Base-by-base conservation (phyloP, 1,140 invertebrate species). In the Aphidius ervi region DNA sequence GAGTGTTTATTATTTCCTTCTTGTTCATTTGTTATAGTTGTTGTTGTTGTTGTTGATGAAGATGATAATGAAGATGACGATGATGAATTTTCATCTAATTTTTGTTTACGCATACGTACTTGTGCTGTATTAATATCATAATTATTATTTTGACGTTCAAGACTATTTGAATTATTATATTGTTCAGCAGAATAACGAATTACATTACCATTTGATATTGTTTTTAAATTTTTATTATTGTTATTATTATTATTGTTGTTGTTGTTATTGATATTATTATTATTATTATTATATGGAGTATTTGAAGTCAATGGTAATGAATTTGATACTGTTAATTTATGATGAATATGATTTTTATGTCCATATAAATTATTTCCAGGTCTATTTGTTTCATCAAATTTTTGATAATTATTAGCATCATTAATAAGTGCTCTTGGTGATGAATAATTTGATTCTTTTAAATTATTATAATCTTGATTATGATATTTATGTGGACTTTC, bases 381-480 rank as follows among this genome's bases (percentile, higher is more conserved):
- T 9, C 55, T 48, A 58, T 57, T 57, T 10, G 47, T 9, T 37
- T 74, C 74, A 0, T 80, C 77, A 39, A 77, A 59, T 20, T 75
- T 70, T 31, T 76, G 76, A 58, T 78, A 80, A 63, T 65, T 75
- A 9, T 74, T 74, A 55, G 50, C 74, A 5, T 80, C 76, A 10
- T 77, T 76, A 16, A 16, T 16, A 0, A 78, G 63, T 0, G 67
- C 58, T 10, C 76, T 70, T 0, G 75, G 70, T 1, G 77, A 78
- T 43, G 73, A 72, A 53, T 77, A 79, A 68, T 72, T 75, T 5
- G 64, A 70, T 6, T 80, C 77, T 49, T 78, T 80, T 31, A 31
- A 16, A 16, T 16, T 31, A 8, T 63, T 46, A 37, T 75, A 74
- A 43, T 72, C 67, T 46, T 76, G 72, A 43, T 74, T 73, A 56